Evolutionary conservation across 92 coral and sea anemone species (phyloP).

Genomic region (Palythoa heliodiscus): DNA sequence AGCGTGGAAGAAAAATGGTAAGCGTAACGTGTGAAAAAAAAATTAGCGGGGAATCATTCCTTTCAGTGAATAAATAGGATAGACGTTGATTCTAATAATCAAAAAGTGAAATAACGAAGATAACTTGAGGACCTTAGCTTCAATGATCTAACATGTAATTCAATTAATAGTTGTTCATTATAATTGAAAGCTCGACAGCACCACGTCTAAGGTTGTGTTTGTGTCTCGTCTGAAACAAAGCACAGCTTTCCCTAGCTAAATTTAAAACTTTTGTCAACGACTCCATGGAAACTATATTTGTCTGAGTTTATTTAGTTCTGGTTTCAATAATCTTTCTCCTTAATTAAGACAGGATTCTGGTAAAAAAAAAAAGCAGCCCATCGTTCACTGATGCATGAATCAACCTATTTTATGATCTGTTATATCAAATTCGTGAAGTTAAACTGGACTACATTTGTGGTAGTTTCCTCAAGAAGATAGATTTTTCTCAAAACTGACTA

Average conservation of each 20-base stretch:
- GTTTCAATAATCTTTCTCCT: background rate
- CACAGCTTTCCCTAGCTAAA: background rate
- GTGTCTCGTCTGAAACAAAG: slow-evolving; percentile 16
- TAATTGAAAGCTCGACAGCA: slow-evolving; percentile 53
- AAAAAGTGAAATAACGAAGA: slow-evolving; percentile 1
- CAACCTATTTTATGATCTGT: background rate
- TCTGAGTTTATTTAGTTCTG: background rate
- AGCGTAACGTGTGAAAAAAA: background rate
- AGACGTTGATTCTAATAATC: background rate
- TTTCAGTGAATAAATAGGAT: background rate
- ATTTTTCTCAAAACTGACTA: background rate
- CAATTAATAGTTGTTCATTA: slow-evolving; percentile 60
- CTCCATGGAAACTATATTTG: slow-evolving; percentile 37
- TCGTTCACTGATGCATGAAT: background rate
- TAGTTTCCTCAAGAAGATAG: background rate
- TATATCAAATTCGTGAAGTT: too few relatives aligned
- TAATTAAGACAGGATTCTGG: background rate
- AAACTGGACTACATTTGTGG: background rate
- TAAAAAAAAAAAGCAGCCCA: background rate
- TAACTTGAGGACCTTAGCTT: slow-evolving; percentile 1
- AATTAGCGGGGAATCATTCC: background rate
- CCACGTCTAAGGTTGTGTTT: background rate
- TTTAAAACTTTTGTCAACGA: slow-evolving; percentile 4
- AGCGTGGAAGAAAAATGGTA: background rate
- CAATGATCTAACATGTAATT: slow-evolving; percentile 47